A percentile compares a stretch with the other conserved stretches of the same genome.
phyloP scores from a whole-genome alignment of 2,797 vertebrate species.

The Crenichthys baileyi region DNA sequence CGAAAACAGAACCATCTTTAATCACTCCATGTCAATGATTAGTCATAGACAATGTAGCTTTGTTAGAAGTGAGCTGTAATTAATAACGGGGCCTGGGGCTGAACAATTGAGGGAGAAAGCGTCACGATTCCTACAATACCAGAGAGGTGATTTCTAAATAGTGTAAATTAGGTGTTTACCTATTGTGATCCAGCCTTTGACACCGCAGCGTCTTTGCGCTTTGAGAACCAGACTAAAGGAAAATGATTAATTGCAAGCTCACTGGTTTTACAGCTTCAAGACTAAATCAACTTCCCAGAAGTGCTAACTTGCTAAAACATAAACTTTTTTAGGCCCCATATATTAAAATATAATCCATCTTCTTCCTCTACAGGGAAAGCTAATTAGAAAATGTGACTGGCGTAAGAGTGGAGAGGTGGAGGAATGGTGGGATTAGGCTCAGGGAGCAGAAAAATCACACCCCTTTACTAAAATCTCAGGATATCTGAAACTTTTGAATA shows the following conservation, averaged over 20 bases:
- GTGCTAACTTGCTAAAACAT: constrained; percentile 94
- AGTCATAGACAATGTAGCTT: constrained; percentile 82
- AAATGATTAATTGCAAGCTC: constrained; percentile 88
- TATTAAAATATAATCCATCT: constrained; percentile 97
- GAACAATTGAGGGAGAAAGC: constrained; percentile 74
- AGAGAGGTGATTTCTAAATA: constrained; percentile 84
- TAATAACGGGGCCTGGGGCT: constrained; percentile 77
- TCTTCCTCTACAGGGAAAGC: constrained; percentile 85
- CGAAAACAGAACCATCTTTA: constrained; percentile 76
- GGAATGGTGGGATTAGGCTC: constrained; percentile 81
- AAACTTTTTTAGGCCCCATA: constrained; percentile 92
- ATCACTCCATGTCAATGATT: constrained; percentile 81
- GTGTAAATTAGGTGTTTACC: constrained; percentile 86
- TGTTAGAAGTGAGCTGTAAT: constrained; percentile 82
- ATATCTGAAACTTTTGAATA: constrained; percentile 75
- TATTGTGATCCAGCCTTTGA: constrained; percentile 82
- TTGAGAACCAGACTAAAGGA: constrained; percentile 83
- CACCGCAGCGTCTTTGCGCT: constrained; percentile 79
- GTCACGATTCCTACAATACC: constrained; percentile 75
- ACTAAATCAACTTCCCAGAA: constrained; percentile 92
- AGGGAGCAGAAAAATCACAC: constrained; percentile 72
- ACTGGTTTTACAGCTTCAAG: constrained; percentile 88
- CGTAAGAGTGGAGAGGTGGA: constrained; percentile 80
- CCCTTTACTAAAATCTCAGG: constrained; percentile 72
- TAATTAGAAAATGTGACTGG: constrained; percentile 91